Evolutionary conservation across 2,888 invertebrate species (phyloP).

Genomic region (Sisyra nigra): DNA sequence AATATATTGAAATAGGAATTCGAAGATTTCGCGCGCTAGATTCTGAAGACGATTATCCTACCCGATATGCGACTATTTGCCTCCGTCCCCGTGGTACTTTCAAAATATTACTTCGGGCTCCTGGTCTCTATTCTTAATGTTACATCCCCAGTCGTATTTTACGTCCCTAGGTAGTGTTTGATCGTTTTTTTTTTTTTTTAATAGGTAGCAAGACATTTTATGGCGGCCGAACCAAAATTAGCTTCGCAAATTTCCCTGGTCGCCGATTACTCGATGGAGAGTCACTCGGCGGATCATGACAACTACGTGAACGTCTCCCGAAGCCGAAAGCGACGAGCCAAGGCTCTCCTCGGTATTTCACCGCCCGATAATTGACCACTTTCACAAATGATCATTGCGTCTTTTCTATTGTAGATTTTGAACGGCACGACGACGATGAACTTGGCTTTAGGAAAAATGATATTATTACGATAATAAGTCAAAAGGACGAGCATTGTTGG

Average conservation of each 20-base stretch:
- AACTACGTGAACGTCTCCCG: constrained; percentile 87
- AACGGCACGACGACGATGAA: constrained; percentile 95
- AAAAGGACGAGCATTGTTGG: constrained; percentile 98
- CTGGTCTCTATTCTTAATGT: no score
- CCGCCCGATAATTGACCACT: not conserved
- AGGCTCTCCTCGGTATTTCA: constrained; percentile 61
- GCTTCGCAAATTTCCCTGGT: constrained; percentile 61
- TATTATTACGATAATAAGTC: constrained; percentile 92
- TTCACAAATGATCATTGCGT: not conserved
- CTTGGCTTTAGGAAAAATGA: constrained; percentile 97
- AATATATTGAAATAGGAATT: no score
- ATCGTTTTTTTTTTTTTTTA: constrained; percentile 12
- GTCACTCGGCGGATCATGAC: constrained; percentile 86
- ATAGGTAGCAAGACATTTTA: constrained; percentile 77
- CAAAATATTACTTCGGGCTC: no score
- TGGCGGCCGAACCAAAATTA: constrained; percentile 79
- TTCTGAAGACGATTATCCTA: no score
- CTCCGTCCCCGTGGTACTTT: no score
- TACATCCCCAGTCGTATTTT: no score
- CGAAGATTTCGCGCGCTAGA: no score
- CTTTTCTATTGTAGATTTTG: constrained; percentile 55
- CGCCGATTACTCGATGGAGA: constrained; percentile 92
- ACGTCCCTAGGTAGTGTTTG: no score
- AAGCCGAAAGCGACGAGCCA: constrained; percentile 77
- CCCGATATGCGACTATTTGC: no score